phyloP scores from a whole-genome alignment of 2,113 vertebrate species.

The Pseudopipra pipra region DNA sequence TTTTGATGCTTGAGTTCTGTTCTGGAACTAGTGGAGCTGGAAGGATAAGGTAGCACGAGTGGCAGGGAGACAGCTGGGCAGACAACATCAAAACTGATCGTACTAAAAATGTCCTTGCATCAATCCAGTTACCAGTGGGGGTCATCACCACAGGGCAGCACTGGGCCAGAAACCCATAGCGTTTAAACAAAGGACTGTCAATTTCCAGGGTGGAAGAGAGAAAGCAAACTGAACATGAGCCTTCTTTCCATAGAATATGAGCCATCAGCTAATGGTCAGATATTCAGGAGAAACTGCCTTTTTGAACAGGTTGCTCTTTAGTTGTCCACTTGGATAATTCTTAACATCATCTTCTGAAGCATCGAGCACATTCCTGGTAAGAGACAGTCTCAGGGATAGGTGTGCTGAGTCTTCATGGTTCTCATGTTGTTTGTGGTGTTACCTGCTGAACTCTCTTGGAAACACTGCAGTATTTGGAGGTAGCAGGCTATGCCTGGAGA shows the following conservation, averaged over 20 bases:
- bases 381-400: neutral
- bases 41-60: neutral
- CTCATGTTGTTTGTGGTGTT: neutral
- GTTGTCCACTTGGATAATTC: neutral
- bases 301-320: neutral
- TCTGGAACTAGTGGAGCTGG: constrained; percentile 6
- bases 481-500: neutral
- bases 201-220: neutral
- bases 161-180: neutral
- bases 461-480: neutral
- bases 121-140: neutral
- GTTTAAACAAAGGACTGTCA: neutral
- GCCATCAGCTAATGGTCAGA: neutral
- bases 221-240: neutral
- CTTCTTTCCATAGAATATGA: neutral
- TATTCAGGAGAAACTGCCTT: neutral
- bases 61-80: neutral
- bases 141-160: neutral
- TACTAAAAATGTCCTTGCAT: neutral
- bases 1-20: neutral
- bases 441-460: neutral
- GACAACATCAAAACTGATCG: neutral
- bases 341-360: neutral
- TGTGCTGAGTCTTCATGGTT: neutral
- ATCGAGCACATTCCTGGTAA: neutral